phyloP scores from a whole-genome alignment of 2,113 vertebrate genomes.

The Cettia cetti region DNA sequence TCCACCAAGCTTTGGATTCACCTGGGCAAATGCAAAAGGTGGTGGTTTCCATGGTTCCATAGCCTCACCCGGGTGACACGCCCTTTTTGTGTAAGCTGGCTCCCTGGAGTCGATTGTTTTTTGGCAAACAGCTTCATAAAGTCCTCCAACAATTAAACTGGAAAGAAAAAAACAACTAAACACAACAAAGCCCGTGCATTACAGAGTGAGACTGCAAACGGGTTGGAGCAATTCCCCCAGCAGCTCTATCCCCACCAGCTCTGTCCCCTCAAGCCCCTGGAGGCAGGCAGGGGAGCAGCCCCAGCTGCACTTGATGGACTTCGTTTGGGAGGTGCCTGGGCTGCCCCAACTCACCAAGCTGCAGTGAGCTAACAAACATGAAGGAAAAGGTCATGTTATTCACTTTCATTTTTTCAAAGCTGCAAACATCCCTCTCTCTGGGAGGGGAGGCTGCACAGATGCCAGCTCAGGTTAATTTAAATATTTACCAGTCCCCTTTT shows the following conservation, averaged over 20 bases:
- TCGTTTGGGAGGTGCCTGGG: background rate
- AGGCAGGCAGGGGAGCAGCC: background rate
- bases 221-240: constrained; percentile 19
- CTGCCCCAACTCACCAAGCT: constrained; percentile 19
- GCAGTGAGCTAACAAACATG: constrained; percentile 29
- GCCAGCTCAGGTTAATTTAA: constrained; percentile 67
- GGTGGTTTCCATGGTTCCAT: constrained; percentile 77
- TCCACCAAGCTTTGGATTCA: constrained; percentile 60
- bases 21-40: constrained; percentile 71
- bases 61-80: constrained; percentile 66
- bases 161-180: constrained; percentile 26
- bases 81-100: constrained; percentile 80
- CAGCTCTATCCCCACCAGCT: background rate
- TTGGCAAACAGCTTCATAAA: constrained; percentile 76
- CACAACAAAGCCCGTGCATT: background rate
- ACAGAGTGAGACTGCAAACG: background rate
- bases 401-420: constrained; percentile 37
- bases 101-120: constrained; percentile 77
- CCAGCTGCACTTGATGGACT: background rate
- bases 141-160: constrained; percentile 74
- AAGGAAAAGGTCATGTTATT: constrained; percentile 63
- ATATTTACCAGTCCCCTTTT: constrained; percentile 70
- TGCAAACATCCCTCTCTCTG: constrained; percentile 56
- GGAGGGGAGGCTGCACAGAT: constrained; percentile 58
- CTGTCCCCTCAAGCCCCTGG: rapidly evolving